A percentile compares a stretch with the other conserved stretches of the same genome.
Evolutionary conservation across 2,888 invertebrate genomes (phyloP).

Genomic region (Rosalia funebris): DNA sequence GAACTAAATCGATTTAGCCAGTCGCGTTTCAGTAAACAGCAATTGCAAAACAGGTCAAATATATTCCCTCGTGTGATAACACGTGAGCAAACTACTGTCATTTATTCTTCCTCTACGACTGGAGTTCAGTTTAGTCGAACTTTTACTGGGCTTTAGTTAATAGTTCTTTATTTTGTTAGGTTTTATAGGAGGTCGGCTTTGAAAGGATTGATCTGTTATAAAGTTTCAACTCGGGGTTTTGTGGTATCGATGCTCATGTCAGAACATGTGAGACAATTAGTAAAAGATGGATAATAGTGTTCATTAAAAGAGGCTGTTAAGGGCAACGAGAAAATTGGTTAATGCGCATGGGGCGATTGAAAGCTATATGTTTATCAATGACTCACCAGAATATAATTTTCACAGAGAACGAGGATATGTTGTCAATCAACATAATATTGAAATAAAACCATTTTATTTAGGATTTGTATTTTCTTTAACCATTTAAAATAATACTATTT

Average conservation of each 20-base stretch:
- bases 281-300: background rate
- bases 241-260: slow-evolving; percentile 27
- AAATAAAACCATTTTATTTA: too few relatives aligned
- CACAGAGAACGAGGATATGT: too few relatives aligned
- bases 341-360: too few relatives aligned
- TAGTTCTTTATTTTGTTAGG: slow-evolving; percentile 58
- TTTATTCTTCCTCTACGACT: slow-evolving; percentile 50
- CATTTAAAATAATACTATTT: too few relatives aligned
- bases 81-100: slow-evolving; percentile 48
- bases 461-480: too few relatives aligned
- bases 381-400: too few relatives aligned
- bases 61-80: slow-evolving; percentile 51
- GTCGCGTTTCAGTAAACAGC: slow-evolving; percentile 12
- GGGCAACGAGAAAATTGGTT: too few relatives aligned
- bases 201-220: slow-evolving; percentile 54
- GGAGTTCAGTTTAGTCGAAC: slow-evolving; percentile 53
- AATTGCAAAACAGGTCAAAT: slow-evolving; percentile 47
- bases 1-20: slow-evolving; percentile 3
- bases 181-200: slow-evolving; percentile 52
- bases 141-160: slow-evolving; percentile 57
- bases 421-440: too few relatives aligned
- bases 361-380: too few relatives aligned
- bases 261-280: slow-evolving; percentile 4
- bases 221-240: slow-evolving; percentile 47
- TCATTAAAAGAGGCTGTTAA: too few relatives aligned